Evolutionary conservation across 2,888 invertebrate species (phyloP).

Genomic region (Luperina testacea): DNA sequence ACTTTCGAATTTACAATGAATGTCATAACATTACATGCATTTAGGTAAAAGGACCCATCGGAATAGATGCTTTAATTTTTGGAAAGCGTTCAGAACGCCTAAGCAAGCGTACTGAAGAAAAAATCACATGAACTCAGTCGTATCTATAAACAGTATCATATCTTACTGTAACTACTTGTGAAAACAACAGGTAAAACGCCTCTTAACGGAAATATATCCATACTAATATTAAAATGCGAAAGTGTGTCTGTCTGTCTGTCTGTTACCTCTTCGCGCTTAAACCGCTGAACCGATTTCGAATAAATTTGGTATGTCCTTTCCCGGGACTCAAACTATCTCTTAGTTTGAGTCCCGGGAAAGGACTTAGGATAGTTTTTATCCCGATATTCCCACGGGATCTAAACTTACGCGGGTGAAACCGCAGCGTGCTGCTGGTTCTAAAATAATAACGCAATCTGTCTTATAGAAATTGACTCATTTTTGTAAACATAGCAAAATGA

Average conservation of each 20-base stretch:
- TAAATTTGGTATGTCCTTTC: too few species aligned
- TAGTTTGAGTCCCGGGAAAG: too few species aligned
- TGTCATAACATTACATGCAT: too few species aligned
- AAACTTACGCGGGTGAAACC: too few species aligned
- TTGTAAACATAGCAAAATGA: slow-evolving; percentile 15
- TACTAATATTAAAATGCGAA: too few species aligned
- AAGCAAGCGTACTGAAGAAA: not conserved
- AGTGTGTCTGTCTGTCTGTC: too few species aligned
- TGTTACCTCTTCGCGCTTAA: too few species aligned
- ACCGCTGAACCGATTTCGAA: too few species aligned
- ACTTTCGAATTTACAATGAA: not conserved
- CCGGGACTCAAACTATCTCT: too few species aligned
- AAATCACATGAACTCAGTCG: not conserved
- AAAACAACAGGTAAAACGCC: not conserved
- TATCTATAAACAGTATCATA: not conserved
- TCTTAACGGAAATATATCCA: not conserved
- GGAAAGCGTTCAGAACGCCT: not conserved
- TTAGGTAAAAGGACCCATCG: not conserved
- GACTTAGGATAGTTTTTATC: too few species aligned
- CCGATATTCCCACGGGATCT: too few species aligned
- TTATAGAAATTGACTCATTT: slow-evolving; percentile 29
- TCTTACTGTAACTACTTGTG: not conserved
- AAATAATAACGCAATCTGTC: slow-evolving; percentile 16
- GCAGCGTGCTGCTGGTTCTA: not conserved
- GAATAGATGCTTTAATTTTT: not conserved